Evolutionary conservation across 2,888 invertebrate genomes (phyloP).

Genomic region (Clostera curtula): DNA sequence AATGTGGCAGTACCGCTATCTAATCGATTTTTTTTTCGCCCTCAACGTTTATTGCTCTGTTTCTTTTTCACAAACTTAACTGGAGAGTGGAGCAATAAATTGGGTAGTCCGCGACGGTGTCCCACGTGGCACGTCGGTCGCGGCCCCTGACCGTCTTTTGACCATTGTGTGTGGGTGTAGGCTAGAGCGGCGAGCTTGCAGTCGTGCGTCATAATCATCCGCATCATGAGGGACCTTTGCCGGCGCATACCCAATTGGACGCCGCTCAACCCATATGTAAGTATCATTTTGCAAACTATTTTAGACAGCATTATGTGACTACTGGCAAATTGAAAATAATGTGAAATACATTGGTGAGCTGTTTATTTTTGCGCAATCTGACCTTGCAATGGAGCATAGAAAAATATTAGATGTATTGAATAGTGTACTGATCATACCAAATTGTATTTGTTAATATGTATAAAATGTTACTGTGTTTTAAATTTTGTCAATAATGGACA

Average conservation of each 20-base stretch:
- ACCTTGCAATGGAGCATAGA: too few species aligned
- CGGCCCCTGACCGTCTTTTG: constrained; percentile 3
- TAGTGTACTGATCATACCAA: too few species aligned
- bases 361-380: too few species aligned
- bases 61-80: constrained; percentile 13
- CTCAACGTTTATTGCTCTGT: constrained; percentile 42
- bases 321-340: too few species aligned
- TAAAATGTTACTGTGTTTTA: background rate
- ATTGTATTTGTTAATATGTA: background rate
- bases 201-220: constrained; percentile 97
- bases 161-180: constrained; percentile 58
- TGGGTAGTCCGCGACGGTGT: constrained; percentile 8
- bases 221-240: constrained; percentile 96
- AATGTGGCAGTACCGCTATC: constrained; percentile 20
- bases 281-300: constrained; percentile 35
- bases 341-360: too few species aligned
- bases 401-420: too few species aligned
- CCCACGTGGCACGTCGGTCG: constrained; percentile 6
- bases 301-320: too few species aligned
- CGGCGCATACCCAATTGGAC: constrained; percentile 96
- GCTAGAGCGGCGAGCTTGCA: constrained; percentile 97
- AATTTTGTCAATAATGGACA: constrained; percentile 15
- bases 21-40: too few species aligned
- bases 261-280: constrained; percentile 94
- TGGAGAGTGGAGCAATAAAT: constrained; percentile 39